Percentiles rank a stretch among this genome's conserved stretches.
Evolutionary conservation across 1,140 invertebrate genomes (phyloP).

Genomic region (Copidosoma floridanum): DNA sequence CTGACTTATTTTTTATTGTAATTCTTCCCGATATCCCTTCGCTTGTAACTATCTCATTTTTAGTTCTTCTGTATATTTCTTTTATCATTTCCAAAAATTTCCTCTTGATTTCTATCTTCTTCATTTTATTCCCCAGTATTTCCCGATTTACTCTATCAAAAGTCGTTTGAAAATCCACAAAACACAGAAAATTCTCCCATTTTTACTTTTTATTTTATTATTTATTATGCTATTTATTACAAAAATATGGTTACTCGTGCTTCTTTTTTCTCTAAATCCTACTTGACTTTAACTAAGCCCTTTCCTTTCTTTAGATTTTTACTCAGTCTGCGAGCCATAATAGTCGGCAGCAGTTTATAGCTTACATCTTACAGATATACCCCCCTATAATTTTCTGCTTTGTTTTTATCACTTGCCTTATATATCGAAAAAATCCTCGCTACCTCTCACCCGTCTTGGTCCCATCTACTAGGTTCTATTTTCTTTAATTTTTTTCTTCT

Average conservation of each 20-base stretch:
- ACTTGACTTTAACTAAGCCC: background rate
- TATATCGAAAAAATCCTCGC: background rate
- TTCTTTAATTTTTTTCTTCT: background rate
- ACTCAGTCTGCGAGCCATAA: background rate
- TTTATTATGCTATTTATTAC: background rate
- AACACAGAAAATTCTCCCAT: background rate
- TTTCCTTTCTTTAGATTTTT: background rate
- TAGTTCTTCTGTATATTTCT: background rate
- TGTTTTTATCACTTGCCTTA: background rate
- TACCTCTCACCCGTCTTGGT: background rate
- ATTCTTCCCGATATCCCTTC: background rate
- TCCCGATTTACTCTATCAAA: no score
- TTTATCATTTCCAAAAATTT: background rate
- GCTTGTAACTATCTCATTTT: background rate
- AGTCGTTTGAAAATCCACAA: background rate
- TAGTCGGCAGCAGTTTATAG: background rate
- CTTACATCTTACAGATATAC: background rate
- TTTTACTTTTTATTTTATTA: background rate
- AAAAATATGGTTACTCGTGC: background rate
- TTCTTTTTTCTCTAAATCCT: background rate
- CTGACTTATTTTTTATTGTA: background rate
- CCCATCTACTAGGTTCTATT: background rate
- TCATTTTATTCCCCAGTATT: background rate
- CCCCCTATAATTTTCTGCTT: slow-evolving; percentile 5
- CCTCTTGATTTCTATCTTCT: background rate